Conservation (phyloP, 2,113 vertebrate genomes). For the Pyxicephalus adspersus region DNA sequence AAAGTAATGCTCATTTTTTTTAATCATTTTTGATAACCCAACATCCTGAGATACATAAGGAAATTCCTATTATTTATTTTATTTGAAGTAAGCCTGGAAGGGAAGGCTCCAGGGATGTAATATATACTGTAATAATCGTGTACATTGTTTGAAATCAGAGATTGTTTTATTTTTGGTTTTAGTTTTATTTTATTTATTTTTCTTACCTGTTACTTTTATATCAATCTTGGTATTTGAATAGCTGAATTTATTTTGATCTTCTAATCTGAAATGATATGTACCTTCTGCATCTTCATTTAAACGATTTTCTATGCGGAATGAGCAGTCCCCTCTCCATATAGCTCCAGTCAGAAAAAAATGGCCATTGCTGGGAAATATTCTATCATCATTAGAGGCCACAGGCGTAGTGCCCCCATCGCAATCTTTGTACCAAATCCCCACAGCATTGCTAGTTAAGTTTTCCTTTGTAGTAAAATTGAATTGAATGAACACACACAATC, state of each 20-base stretch:
- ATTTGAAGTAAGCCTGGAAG: no score
- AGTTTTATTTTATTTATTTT: no score
- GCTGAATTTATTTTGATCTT: neutral
- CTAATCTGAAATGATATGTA: neutral
- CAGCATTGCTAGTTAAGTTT: neutral
- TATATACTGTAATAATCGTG: no score
- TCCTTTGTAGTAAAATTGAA: neutral
- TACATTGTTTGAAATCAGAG: no score
- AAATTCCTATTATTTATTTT: no score
- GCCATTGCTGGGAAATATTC: neutral
- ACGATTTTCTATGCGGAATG: neutral
- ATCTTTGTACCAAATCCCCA: neutral
- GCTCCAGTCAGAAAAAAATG: neutral
- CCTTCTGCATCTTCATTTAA: neutral
- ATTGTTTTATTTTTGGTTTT: no score
- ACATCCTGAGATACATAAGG: no score
- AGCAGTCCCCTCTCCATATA: constrained; percentile 9
- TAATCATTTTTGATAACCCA: no score
- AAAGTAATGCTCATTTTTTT: no score
- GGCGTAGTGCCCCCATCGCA: neutral
- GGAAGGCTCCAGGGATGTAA: no score
- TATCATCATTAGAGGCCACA: neutral
- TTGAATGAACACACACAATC: neutral
- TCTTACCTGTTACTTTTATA: neutral
- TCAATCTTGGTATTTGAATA: neutral